Percentiles rank a stretch among this genome's conserved stretches.
Conservation (phyloP, 1,140 invertebrate species). For the Glossosoma conforme region DNA sequence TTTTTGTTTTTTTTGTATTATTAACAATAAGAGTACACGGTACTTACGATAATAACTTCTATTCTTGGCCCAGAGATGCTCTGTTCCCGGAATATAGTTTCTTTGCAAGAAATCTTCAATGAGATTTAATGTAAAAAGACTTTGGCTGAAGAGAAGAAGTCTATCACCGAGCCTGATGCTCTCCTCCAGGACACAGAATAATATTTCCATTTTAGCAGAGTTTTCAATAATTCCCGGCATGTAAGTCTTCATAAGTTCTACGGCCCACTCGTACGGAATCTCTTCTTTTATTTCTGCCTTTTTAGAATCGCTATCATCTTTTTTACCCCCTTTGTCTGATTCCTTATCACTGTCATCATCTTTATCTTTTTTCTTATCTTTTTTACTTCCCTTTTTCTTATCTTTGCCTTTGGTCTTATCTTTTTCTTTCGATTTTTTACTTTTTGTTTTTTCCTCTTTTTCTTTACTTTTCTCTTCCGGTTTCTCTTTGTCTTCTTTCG, state of each 20-base stretch:
- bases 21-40: neutral
- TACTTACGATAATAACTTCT: slow-evolving; percentile 87
- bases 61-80: slow-evolving; percentile 80
- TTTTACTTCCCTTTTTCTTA: slow-evolving; percentile 41
- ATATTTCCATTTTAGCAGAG: slow-evolving; percentile 91
- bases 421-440: slow-evolving; percentile 34
- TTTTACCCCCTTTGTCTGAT: slow-evolving; percentile 57
- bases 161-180: slow-evolving; percentile 83
- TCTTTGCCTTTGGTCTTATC: slow-evolving; percentile 37
- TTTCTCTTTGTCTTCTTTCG: slow-evolving; percentile 6
- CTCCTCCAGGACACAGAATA: slow-evolving; percentile 90
- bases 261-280: slow-evolving; percentile 82
- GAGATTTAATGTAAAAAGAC: slow-evolving; percentile 92
- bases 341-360: slow-evolving; percentile 41
- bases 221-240: slow-evolving; percentile 85
- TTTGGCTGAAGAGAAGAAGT: slow-evolving; percentile 95
- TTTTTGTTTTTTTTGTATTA: too few species aligned
- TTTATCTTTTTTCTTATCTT: slow-evolving; percentile 38
- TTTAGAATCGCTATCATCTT: slow-evolving; percentile 48
- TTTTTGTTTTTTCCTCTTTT: slow-evolving; percentile 39
- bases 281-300: slow-evolving; percentile 65
- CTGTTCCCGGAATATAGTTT: slow-evolving; percentile 68
- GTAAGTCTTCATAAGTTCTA: slow-evolving; percentile 83
- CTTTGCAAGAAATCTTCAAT: slow-evolving; percentile 91
- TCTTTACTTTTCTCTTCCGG: slow-evolving; percentile 27